These are phyloP conservation scores for Chiloscyllium punctatum DNA, from an alignment of 2,797 vertebrate species.

Conservation along the genomic window DNA sequence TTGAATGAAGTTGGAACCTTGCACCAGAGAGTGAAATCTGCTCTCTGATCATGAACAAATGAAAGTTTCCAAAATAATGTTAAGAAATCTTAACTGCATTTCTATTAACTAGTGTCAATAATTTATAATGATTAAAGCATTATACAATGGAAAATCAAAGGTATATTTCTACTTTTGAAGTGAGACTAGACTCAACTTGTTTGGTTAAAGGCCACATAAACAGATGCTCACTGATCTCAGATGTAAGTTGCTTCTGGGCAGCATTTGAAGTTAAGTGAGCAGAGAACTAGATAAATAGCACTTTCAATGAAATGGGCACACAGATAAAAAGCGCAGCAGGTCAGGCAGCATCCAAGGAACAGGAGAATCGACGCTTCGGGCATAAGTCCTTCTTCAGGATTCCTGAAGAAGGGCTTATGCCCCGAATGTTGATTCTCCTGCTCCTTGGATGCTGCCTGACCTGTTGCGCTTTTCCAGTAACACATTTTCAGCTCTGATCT, in stretches of 20 bases:
- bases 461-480: no score
- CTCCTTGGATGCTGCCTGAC: no score
- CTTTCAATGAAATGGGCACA: no score
- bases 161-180: not conserved
- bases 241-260: not conserved
- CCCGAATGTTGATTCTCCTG: no score
- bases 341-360: no score
- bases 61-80: not conserved
- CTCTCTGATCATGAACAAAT: not conserved
- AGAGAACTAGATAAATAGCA: no score
- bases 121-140: not conserved
- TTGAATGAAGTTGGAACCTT: not conserved
- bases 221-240: not conserved
- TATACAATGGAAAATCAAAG: not conserved
- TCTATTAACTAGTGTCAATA: not conserved
- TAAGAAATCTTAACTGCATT: not conserved
- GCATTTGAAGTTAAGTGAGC: not conserved
- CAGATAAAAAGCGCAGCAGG: no score
- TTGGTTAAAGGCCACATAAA: not conserved
- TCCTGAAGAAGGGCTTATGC: no score
- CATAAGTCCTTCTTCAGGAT: no score
- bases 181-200: not conserved
- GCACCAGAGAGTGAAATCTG: not conserved
- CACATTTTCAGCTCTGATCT: no score
- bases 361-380: no score